phyloP scores from a whole-genome alignment of 1,140 invertebrate genomes.

The Caerostris extrusa region DNA sequence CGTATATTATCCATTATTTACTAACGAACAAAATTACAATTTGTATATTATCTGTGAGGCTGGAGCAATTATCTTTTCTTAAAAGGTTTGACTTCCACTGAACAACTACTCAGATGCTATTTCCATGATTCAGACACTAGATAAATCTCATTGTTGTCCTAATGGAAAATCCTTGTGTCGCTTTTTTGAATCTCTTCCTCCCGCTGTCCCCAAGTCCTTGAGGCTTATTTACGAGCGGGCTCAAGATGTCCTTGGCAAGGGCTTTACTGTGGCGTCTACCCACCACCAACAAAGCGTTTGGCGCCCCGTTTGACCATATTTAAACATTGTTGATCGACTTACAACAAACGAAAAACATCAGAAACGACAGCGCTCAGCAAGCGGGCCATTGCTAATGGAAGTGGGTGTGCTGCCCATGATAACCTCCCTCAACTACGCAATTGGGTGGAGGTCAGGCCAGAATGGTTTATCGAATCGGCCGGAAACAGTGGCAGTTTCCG shows the following conservation, averaged over 20 bases:
- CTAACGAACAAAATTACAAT: no score
- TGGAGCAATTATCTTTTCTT: no score
- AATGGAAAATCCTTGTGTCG: no score
- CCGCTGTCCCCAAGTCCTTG: not conserved
- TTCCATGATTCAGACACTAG: no score
- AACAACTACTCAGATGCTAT: no score
- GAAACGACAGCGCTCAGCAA: not conserved
- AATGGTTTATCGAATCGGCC: not conserved
- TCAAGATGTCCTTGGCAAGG: not conserved
- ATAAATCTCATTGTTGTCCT: no score
- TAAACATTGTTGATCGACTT: conserved; percentile 17
- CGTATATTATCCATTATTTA: no score
- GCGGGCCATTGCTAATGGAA: not conserved
- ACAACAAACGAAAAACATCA: not conserved
- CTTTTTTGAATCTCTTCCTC: not conserved
- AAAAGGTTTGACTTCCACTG: no score
- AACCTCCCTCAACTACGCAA: not conserved
- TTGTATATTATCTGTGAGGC: no score
- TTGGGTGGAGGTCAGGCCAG: not conserved
- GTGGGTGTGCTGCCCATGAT: not conserved
- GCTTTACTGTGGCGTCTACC: not conserved
- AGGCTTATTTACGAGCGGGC: not conserved
- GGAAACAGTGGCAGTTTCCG: conserved; percentile 7
- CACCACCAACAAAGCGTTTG: not conserved
- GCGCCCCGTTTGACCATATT: conserved; percentile 28